Evolutionary conservation across 1,140 invertebrate genomes (phyloP), one percentile per base, ranked within the genome.

Genomic region (Psix sp.): DNA sequence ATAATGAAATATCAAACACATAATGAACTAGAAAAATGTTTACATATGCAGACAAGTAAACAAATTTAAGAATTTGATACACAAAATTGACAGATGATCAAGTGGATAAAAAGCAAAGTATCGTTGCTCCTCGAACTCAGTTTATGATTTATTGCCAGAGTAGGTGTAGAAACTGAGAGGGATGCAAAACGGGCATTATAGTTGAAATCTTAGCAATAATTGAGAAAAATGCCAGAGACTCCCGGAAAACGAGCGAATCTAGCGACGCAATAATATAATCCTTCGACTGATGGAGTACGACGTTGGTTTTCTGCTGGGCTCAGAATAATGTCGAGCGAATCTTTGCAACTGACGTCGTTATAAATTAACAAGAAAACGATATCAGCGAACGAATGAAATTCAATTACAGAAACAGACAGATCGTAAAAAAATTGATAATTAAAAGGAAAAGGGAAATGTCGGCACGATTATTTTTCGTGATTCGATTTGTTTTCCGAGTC

Each of bases 131-230:
- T n/a, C n/a, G n/a, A n/a, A n/a, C n/a, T n/a, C n/a, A n/a, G n/a
- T n/a, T n/a, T n/a, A n/a, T n/a, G n/a, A n/a, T n/a, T n/a, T n/a
- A n/a, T n/a, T n/a, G n/a, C n/a, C n/a, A n/a, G n/a, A n/a, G n/a
- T n/a, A n/a, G n/a, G n/a, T n/a, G n/a, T n/a, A n/a, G n/a, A n/a
- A n/a, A n/a, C n/a, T n/a, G n/a, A n/a, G n/a, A n/a, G n/a, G n/a
- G n/a, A n/a, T n/a, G 20, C 46, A 54, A 65, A 65, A 42, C 43
- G 48, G 42, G 42, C 49, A 40, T 56, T 33, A 66, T 54, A 65
- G 46, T 56, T 54, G 62, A 56, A 66, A 56, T 56, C 49, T 33
- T 66, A 45, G 42, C 48, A 48, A 66, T 63, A 63, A 63, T 63
- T 66, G 49, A 21, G 18, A 11, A 66, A 46, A 66, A 29, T 35